Conservation (phyloP, 2,797 vertebrate species). For the Cynodonichthys magdalenae region DNA sequence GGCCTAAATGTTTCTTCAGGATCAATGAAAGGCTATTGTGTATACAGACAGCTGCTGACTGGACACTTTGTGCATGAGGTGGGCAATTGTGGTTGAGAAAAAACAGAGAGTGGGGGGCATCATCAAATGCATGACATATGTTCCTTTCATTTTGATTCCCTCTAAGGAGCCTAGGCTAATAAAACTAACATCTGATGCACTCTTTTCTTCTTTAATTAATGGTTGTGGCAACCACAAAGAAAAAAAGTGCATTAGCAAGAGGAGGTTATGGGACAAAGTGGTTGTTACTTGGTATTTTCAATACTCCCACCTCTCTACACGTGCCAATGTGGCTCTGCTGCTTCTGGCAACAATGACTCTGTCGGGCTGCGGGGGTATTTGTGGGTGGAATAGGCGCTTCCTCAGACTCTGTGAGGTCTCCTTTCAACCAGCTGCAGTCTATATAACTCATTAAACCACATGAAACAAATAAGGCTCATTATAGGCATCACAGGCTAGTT, state of each 20-base stretch:
- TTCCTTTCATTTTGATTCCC: conserved; percentile 82
- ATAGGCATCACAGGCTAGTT: conserved; percentile 57
- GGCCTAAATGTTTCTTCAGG: conserved; percentile 69
- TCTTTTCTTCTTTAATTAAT: conserved; percentile 80
- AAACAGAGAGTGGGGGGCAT: conserved; percentile 45
- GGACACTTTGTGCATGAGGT: conserved; percentile 76
- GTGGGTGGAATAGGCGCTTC: conserved; percentile 57
- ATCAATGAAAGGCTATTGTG: conserved; percentile 75
- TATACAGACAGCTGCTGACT: conserved; percentile 80
- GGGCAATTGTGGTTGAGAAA: conserved; percentile 64
- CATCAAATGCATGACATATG: conserved; percentile 82
- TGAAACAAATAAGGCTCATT: conserved; percentile 80
- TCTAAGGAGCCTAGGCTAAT: conserved; percentile 79
- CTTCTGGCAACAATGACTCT: conserved; percentile 70
- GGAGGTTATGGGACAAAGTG: conserved; percentile 20
- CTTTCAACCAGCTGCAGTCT: conserved; percentile 68
- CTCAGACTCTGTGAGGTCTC: conserved; percentile 73
- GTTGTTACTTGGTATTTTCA: conserved; percentile 45
- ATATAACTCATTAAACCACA: conserved; percentile 80
- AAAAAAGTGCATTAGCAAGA: conserved; percentile 61
- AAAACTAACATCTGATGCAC: conserved; percentile 84
- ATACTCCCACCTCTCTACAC: conserved; percentile 44
- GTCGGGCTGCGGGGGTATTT: conserved; percentile 53
- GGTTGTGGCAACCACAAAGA: conserved; percentile 62
- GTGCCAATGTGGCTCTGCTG: conserved; percentile 49